phyloP scores from a whole-genome alignment of 2,113 vertebrate species.

The Morone saxatilis region DNA sequence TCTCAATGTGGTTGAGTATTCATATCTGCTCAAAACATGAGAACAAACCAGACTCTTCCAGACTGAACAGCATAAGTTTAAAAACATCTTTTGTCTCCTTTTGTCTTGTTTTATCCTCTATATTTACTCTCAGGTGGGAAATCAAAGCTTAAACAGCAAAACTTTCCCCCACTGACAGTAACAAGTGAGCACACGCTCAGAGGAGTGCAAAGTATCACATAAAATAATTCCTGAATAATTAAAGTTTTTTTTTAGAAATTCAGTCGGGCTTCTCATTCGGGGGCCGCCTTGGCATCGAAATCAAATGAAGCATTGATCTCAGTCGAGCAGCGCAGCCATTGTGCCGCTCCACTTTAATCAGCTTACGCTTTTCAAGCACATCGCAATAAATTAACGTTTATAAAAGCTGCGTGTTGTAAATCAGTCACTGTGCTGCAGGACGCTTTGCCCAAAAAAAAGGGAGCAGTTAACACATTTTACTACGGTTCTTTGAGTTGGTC shows the following conservation, averaged over 20 bases:
- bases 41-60: neutral
- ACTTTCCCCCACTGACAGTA: neutral
- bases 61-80: neutral
- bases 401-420: slow-evolving; percentile 58
- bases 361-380: slow-evolving; percentile 41
- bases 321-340: slow-evolving; percentile 7
- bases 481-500: slow-evolving; percentile 56
- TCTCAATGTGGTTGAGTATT: too few species aligned
- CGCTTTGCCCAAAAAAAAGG: slow-evolving; percentile 56
- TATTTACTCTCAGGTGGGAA: neutral
- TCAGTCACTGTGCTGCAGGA: slow-evolving; percentile 46
- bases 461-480: slow-evolving; percentile 59
- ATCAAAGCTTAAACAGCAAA: neutral
- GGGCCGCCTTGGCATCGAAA: slow-evolving; percentile 9
- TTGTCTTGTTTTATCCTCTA: neutral
- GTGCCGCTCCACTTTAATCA: slow-evolving; percentile 47
- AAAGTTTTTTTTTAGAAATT: slow-evolving; percentile 7
- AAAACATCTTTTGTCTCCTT: neutral
- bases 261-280: neutral
- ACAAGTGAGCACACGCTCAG: slow-evolving; percentile 27
- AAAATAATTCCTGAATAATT: slow-evolving; percentile 22
- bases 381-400: slow-evolving; percentile 60
- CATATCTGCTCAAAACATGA: too few species aligned
- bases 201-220: neutral
- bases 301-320: slow-evolving; percentile 23